Percentiles rank a stretch among this genome's conserved stretches.
Evolutionary conservation across 2,888 invertebrate species (phyloP).

Genomic region (Perdita meconis): DNA sequence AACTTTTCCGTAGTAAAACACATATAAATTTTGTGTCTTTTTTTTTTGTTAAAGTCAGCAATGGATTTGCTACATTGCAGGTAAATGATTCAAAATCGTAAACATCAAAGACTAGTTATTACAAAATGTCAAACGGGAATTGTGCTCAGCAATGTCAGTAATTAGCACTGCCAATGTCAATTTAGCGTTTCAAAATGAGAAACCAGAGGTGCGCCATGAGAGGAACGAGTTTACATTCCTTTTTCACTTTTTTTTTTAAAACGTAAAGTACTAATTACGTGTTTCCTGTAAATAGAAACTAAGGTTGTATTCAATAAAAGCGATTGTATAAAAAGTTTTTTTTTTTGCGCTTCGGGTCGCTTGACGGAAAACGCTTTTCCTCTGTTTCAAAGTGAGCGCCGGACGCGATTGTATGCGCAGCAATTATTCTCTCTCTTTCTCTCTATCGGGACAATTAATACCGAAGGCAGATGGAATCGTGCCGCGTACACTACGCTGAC

Average conservation of each 20-base stretch:
- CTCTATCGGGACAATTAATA: constrained; percentile 7
- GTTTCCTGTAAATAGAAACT: constrained; percentile 27
- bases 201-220: not conserved
- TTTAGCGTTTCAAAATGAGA: not conserved
- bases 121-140: not conserved
- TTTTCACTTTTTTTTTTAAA: not conserved
- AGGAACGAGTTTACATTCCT: not conserved
- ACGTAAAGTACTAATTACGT: constrained; percentile 8
- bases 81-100: no score
- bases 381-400: not conserved
- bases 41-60: no score
- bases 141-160: not conserved
- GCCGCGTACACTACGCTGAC: not conserved
- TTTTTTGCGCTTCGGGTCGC: not conserved
- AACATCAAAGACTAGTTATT: no score
- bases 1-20: no score
- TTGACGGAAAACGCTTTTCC: not conserved
- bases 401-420: not conserved
- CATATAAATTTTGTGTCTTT: no score
- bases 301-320: constrained; percentile 26
- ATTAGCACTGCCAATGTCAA: not conserved
- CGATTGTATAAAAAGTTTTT: not conserved
- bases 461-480: not conserved
- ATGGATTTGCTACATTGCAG: no score
- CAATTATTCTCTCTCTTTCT: constrained; percentile 7